These are phyloP conservation scores for Planiliza haematocheilus DNA, from an alignment of 2,113 vertebrate genomes.

Conservation along the genomic window DNA sequence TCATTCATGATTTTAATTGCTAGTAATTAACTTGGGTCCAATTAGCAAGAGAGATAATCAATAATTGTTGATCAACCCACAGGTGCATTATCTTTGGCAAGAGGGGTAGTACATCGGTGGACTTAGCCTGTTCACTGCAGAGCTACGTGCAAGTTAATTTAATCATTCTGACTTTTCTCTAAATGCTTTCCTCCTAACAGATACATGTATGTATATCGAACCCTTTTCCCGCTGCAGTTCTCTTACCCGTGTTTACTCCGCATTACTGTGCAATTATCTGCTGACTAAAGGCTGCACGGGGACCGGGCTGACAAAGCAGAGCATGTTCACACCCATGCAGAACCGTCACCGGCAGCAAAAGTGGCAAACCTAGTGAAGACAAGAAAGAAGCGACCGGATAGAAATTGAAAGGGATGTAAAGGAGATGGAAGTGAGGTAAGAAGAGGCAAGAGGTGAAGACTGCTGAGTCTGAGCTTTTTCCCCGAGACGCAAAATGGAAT, in stretches of 20 bases:
- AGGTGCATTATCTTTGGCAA: constrained; percentile 65
- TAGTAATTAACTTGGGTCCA: constrained; percentile 80
- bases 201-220: constrained; percentile 74
- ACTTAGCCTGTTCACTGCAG: constrained; percentile 43
- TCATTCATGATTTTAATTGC: constrained; percentile 82
- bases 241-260: constrained; percentile 48
- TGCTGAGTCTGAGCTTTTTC: constrained; percentile 67
- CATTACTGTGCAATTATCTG: constrained; percentile 65
- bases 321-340: constrained; percentile 27
- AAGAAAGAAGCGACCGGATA: constrained; percentile 37
- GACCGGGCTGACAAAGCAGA: constrained; percentile 44
- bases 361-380: constrained; percentile 15
- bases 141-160: constrained; percentile 23
- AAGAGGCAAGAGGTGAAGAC: constrained; percentile 46
- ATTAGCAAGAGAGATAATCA: constrained; percentile 81
- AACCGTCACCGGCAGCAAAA: constrained; percentile 29
- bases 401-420: constrained; percentile 61
- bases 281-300: constrained; percentile 53
- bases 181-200: constrained; percentile 56
- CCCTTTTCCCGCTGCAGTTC: constrained; percentile 23
- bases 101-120: constrained; percentile 43
- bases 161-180: constrained; percentile 53
- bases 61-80: constrained; percentile 77
- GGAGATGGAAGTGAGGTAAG: constrained; percentile 49
- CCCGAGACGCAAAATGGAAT: constrained; percentile 56